phyloP scores from a whole-genome alignment of 2,797 vertebrate species.

The Scolopax rusticola region DNA sequence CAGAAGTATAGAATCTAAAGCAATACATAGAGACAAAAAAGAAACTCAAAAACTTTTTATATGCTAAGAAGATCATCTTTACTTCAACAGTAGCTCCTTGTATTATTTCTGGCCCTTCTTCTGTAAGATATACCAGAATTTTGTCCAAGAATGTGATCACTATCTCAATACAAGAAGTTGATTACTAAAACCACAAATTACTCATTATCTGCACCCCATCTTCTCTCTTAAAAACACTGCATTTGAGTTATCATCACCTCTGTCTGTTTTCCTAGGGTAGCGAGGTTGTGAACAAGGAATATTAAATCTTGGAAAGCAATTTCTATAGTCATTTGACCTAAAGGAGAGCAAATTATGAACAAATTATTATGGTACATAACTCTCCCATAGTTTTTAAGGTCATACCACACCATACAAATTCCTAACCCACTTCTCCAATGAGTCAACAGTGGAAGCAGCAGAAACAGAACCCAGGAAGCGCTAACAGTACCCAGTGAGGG shows the following conservation, averaged over 20 bases:
- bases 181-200: not conserved
- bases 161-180: not conserved
- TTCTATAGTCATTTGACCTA: not conserved
- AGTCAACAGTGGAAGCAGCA: not conserved
- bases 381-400: not conserved
- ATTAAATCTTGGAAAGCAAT: not conserved
- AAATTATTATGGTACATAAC: not conserved
- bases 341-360: not conserved
- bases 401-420: not conserved
- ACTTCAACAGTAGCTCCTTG: not conserved
- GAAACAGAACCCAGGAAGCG: not conserved
- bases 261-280: not conserved
- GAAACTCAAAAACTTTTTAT: not conserved
- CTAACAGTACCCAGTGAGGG: not conserved
- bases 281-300: not conserved
- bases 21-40: not conserved
- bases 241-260: not conserved
- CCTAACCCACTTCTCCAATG: not conserved
- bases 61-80: not conserved
- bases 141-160: not conserved
- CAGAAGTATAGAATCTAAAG: not conserved
- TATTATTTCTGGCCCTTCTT: slow-evolving; percentile 17
- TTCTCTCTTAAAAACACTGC: not conserved
- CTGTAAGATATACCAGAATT: not conserved
- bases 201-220: not conserved